Evolutionary conservation across 2,797 vertebrate genomes (phyloP).

Genomic region (Girardinus metallicus): DNA sequence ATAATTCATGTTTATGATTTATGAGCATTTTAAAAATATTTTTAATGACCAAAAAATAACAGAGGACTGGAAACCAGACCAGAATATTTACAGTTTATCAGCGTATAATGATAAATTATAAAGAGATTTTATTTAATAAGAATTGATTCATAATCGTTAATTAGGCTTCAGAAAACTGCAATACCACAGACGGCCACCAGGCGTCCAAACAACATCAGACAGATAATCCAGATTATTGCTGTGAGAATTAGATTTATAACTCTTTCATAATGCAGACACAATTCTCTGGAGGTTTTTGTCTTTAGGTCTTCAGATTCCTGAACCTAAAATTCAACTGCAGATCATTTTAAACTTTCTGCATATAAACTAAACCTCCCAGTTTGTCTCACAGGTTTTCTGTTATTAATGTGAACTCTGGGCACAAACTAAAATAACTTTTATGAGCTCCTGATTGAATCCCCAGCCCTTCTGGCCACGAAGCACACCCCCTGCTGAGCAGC

Average conservation of each 20-base stretch:
- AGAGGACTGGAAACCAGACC: background rate
- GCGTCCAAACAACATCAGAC: background rate
- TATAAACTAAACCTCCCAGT: background rate
- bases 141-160: background rate
- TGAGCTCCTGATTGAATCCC: background rate
- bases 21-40: background rate
- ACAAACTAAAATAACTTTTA: constrained; percentile 1
- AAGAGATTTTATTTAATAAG: background rate
- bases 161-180: background rate
- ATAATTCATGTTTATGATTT: background rate
- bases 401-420: background rate
- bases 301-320: background rate
- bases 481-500: background rate
- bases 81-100: background rate
- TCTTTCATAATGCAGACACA: background rate
- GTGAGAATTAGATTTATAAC: background rate
- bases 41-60: background rate
- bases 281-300: background rate
- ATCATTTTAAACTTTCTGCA: background rate
- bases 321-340: background rate
- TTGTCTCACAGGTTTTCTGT: background rate
- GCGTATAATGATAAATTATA: background rate
- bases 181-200: background rate
- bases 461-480: background rate
- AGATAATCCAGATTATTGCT: background rate